Evolutionary conservation across 37 sponge, comb jelly and placozoan species (phyloP).

Genomic region (Crambe crambe): DNA sequence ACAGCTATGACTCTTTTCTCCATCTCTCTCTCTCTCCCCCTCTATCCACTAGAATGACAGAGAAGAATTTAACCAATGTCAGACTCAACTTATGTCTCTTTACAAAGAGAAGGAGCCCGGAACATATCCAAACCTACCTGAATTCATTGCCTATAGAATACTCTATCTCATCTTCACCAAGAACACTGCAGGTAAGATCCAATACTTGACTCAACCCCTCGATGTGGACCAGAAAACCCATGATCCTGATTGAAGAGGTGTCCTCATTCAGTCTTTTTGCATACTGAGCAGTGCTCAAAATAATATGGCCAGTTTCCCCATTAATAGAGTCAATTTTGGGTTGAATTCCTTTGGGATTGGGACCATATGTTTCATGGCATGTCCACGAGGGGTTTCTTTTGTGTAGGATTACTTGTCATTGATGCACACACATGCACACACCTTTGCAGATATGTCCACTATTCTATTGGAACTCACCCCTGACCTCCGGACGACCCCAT

Average conservation of each 20-base stretch:
- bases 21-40: constrained; percentile 4
- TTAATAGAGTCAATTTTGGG: neutral
- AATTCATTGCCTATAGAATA: constrained; percentile 93
- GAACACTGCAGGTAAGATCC: constrained; percentile 64
- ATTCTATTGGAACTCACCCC: constrained; percentile 51
- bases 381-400: no score
- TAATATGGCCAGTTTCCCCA: neutral
- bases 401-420: no score
- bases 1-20: no score
- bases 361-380: no score
- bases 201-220: neutral
- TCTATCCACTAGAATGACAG: constrained; percentile 66
- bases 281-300: neutral
- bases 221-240: no score
- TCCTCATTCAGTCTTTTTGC: neutral
- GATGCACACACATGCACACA: no score
- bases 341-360: no score
- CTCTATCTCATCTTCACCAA: constrained; percentile 89
- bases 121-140: constrained; percentile 38
- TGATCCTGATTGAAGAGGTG: neutral
- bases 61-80: constrained; percentile 98
- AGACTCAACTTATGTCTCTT: constrained; percentile 86
- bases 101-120: constrained; percentile 67
- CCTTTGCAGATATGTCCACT: constrained; percentile 46
- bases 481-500: constrained; percentile 43